These are phyloP conservation scores for Cavia porcellus DNA, from an alignment of 2,113 vertebrate genomes.

Conservation along the genomic window DNA sequence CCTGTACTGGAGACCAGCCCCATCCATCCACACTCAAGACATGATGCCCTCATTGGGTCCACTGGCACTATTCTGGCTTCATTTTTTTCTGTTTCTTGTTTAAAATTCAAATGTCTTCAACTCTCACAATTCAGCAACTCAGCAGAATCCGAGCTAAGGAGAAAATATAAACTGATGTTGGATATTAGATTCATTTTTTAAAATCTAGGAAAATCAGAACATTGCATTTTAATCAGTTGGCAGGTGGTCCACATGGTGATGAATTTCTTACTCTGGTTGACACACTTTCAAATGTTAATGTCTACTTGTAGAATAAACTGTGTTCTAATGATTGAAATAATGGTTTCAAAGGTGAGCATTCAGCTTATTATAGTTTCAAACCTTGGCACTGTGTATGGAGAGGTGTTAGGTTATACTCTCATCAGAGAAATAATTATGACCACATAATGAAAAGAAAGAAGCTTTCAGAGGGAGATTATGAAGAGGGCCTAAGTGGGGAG, in stretches of 20 bases:
- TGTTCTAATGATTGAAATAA: constrained; percentile 89
- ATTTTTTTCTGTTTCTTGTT: constrained; percentile 37
- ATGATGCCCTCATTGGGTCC: not conserved
- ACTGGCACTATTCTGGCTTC: not conserved
- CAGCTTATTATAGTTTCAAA: constrained; percentile 85
- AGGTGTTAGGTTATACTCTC: constrained; percentile 85
- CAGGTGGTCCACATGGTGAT: constrained; percentile 86
- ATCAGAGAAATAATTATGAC: constrained; percentile 86
- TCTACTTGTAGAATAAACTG: constrained; percentile 86
- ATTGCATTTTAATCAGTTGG: constrained; percentile 86
- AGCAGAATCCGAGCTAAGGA: constrained; percentile 71
- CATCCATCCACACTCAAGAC: not conserved
- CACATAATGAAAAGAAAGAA: constrained; percentile 76
- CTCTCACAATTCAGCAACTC: constrained; percentile 72
- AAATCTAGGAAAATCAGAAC: constrained; percentile 82
- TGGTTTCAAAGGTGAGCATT: constrained; percentile 87
- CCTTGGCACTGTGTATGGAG: constrained; percentile 81
- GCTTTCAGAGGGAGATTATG: constrained; percentile 79
- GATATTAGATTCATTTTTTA: constrained; percentile 75
- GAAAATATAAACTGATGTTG: constrained; percentile 79
- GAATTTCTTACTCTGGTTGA: constrained; percentile 86
- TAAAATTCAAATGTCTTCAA: constrained; percentile 73
- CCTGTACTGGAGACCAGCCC: accelerated
- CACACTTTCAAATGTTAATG: constrained; percentile 90
- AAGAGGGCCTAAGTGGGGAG: constrained; percentile 81